Evolutionary conservation across 2,113 vertebrate genomes (phyloP), one percentile per base, ranked within the genome.

Genomic region (Sebastes fasciatus): DNA sequence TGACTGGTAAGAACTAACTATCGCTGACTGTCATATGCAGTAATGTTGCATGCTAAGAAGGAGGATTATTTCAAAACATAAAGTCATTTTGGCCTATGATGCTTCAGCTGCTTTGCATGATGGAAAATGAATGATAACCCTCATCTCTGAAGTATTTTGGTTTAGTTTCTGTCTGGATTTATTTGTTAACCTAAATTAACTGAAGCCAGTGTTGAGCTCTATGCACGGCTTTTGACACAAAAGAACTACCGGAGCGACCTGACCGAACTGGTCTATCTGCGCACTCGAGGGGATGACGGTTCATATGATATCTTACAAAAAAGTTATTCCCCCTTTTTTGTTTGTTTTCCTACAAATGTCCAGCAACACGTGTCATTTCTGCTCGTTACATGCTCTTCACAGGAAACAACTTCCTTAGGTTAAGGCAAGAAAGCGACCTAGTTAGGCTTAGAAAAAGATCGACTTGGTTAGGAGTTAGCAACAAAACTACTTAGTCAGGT

Each of bases 101-200:
- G 16, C 43, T 58, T 69, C 72, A 23, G 58, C 26, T 54, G 58
- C 49, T 77, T 48, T 51, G 46, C 61, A 17, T 42, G 34, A 42
- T 42, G 34, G 16, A 42, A 34, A 40, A 42, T 63, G 16, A 63
- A 16, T 10, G 34, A 63, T 19, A 63, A 40, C 34, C 16, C 1
- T 60, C 60, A 40, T 8, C 13, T 2, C 13, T 26, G 6, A 34
- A 40, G 26, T 40, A 62, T 17, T 62, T 8, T 9, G 60, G 13
- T 62, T 62, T 42, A 40, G 60, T 17, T 62, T 40, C 14, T 9
- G 14, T 40, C 60, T 40, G 60, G 16, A 8, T 62, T 8, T 62
- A 4, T 19, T 62, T 40, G 16, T 64, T 19, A 12, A 12, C 40
- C 9, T n/a, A 45, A 45, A 45, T 64, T 4, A 13, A 58, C 57